Evolutionary conservation across 2,113 vertebrate genomes (phyloP).

Genomic region (Takifugu bimaculatus): DNA sequence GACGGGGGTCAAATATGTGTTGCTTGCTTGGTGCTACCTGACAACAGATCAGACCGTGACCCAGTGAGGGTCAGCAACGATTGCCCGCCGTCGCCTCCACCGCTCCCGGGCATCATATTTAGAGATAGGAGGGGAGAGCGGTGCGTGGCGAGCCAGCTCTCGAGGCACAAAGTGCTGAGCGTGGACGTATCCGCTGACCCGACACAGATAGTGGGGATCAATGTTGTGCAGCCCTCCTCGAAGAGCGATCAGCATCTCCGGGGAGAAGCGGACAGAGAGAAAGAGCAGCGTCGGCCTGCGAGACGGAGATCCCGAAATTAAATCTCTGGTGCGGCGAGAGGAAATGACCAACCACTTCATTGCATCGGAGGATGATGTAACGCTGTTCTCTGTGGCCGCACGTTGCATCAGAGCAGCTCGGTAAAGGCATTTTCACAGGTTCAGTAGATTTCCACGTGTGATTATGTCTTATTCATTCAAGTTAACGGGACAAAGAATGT

Average conservation of each 20-base stretch:
- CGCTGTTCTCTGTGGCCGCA: too few species aligned
- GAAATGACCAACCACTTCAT: too few species aligned
- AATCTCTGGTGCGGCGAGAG: too few species aligned
- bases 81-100: slow-evolving; percentile 17
- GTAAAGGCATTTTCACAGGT: too few species aligned
- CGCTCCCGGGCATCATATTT: neutral
- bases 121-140: slow-evolving; percentile 18
- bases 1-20: too few species aligned
- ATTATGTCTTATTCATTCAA: too few species aligned
- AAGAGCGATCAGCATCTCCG: slow-evolving; percentile 53
- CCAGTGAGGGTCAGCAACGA: slow-evolving; percentile 35
- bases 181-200: slow-evolving; percentile 57
- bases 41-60: slow-evolving; percentile 22
- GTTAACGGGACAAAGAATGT: too few species aligned
- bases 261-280: slow-evolving; percentile 12
- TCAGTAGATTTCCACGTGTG: too few species aligned
- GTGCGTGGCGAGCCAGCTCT: slow-evolving; percentile 28
- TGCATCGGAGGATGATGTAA: too few species aligned
- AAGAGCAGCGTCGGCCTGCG: neutral
- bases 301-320: too few species aligned
- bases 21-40: neutral
- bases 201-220: slow-evolving; percentile 65
- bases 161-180: slow-evolving; percentile 53
- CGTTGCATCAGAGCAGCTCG: too few species aligned
- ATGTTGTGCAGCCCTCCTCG: slow-evolving; percentile 57